Conservation (phyloP, 1,140 invertebrate species). For the Mylabris phalerata region DNA sequence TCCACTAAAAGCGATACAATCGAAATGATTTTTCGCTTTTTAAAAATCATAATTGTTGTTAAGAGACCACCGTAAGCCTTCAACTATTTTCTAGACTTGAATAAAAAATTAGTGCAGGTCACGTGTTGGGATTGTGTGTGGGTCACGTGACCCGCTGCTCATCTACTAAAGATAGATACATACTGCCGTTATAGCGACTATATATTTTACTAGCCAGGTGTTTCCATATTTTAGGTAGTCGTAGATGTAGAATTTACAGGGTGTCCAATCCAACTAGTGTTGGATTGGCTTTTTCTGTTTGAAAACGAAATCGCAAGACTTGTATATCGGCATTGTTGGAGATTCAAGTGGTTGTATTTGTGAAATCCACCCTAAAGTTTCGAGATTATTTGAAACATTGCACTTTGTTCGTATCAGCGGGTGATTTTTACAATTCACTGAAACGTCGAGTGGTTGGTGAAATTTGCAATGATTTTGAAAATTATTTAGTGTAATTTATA, state of each 20-base stretch:
- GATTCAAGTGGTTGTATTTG: background rate
- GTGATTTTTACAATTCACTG: background rate
- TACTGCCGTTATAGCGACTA: slow-evolving; percentile 1
- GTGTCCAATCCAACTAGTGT: too few species aligned
- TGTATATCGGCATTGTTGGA: too few species aligned
- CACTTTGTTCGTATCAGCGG: slow-evolving; percentile 12
- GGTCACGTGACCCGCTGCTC: slow-evolving; percentile 15
- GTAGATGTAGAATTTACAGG: background rate
- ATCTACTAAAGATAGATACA: background rate
- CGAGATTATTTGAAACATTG: background rate
- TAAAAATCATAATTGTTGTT: too few species aligned
- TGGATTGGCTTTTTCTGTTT: too few species aligned
- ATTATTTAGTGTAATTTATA: background rate
- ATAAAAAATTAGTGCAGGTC: slow-evolving; percentile 17
- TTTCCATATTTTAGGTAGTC: background rate
- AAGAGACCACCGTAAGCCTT: too few species aligned
- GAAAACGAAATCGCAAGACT: too few species aligned
- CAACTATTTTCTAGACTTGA: slow-evolving; percentile 6
- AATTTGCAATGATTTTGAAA: slow-evolving; percentile 1
- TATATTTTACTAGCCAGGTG: slow-evolving; percentile 9
- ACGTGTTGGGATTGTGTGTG: slow-evolving; percentile 9
- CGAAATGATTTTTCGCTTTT: too few species aligned
- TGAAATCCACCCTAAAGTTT: slow-evolving; percentile 6
- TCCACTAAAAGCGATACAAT: too few species aligned
- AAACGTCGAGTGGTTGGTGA: background rate